Conservation (phyloP, 2,113 vertebrate species). For the Cyanistes caeruleus region DNA sequence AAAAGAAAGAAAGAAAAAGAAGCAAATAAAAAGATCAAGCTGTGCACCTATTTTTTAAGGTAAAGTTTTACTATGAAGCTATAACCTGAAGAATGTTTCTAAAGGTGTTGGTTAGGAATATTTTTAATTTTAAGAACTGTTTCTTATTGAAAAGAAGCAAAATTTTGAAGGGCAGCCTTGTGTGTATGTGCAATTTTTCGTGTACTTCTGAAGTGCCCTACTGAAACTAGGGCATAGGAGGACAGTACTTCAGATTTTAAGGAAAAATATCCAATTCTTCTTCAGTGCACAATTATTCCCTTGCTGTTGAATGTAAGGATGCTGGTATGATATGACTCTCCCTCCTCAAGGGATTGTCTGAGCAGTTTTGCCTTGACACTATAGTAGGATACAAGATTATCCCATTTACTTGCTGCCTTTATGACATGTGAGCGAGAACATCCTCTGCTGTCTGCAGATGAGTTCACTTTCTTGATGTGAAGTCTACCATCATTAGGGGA, state of each 20-base stretch:
- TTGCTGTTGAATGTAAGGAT: background rate
- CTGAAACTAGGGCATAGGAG: background rate
- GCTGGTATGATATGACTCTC: background rate
- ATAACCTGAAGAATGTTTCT: constrained; percentile 34
- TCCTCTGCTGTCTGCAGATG: background rate
- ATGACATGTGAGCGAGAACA: background rate
- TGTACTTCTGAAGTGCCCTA: background rate
- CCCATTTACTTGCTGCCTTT: background rate
- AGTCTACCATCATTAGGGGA: background rate
- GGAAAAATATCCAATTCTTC: background rate
- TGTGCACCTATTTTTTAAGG: background rate
- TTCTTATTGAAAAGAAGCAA: background rate
- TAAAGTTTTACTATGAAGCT: constrained; percentile 12
- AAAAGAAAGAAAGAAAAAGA: background rate
- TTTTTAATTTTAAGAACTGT: constrained; percentile 5
- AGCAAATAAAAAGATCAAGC: background rate
- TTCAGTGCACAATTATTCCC: background rate
- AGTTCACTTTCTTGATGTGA: background rate
- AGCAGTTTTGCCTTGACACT: background rate
- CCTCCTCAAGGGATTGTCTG: background rate
- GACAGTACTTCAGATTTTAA: background rate
- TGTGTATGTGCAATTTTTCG: background rate
- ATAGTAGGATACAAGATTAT: background rate
- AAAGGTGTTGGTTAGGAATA: constrained; percentile 11
- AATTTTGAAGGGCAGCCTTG: background rate